Base-by-base conservation (phyloP, 64 coral and sea anemone genomes). In the Montipora cactus region DNA sequence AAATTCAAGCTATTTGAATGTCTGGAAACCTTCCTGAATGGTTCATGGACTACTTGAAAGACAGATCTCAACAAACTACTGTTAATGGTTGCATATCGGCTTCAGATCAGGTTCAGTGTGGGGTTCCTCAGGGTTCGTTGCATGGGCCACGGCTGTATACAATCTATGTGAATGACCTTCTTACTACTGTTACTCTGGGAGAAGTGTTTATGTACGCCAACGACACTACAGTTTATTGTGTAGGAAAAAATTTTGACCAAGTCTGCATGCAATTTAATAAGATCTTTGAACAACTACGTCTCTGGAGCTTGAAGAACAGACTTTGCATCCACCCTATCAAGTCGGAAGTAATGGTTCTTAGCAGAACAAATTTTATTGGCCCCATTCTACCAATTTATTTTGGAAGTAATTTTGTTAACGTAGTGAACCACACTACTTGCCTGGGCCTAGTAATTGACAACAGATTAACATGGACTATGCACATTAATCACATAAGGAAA, bases 401-500 rank as follows among this genome's bases (percentile, higher is more conserved):
- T 10, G 52, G 9, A 55, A 55, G 9, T 55, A 55, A 55, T 55
- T 55, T 55, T 55, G 9, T 55, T 55, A 55, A 55, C 9, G 52
- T 87, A 72, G 64, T 72, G 45, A 73, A 19, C 23, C 83, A 49
- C 23, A 69, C 64, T 12, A 87, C 64, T 5, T 87, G 83, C 71
- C 45, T 87, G 58, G 83, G 46, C 12, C 46, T 23, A 87, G 83
- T 71, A 5, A 87, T 87, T 72, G 66, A 87, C 15, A 87, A 87
- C 47, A 69, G 61, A 19, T 64, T 87, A 2, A 23, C 53, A 48
- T 87, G 83, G 62, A 5, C 83, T 18, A 87, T 70, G 66, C 66
- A 87, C 37, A 12, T 15, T 18, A 58, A 68, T 21, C 57, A 66
- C 67, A n/a, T 66, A 58, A 84, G 28, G 81, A 64, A 84, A 23